Conservation (phyloP, 2,888 invertebrate genomes). For the Trachelus iudaicus region DNA sequence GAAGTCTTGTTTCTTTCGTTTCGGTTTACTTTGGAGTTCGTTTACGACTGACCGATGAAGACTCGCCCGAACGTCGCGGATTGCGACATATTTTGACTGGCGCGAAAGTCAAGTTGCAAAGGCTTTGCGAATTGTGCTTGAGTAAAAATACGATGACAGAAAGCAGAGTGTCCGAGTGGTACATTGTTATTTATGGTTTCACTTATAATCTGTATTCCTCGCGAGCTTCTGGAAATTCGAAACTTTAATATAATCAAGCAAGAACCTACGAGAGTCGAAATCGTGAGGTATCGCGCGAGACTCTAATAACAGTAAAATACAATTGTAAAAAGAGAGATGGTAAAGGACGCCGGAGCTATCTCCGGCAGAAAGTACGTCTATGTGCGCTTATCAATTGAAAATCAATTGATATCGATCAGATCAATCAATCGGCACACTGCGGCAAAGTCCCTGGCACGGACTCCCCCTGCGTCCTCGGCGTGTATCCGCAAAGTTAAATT, state of each 20-base stretch:
- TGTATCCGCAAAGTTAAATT: background rate
- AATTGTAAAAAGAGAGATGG: background rate
- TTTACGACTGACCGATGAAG: background rate
- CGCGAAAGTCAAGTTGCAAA: background rate
- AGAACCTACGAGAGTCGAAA: background rate
- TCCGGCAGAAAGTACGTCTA: background rate
- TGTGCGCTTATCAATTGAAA: background rate
- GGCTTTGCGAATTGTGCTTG: background rate
- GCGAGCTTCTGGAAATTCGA: background rate
- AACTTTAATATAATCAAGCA: background rate
- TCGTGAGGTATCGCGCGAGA: background rate
- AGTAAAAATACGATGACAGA: background rate
- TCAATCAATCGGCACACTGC: background rate
- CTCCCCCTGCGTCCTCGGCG: background rate
- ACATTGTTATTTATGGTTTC: background rate
- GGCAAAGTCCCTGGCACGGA: background rate
- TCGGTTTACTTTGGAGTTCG: background rate
- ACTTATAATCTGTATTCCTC: background rate
- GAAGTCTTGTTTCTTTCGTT: background rate
- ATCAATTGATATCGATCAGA: background rate
- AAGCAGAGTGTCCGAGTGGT: background rate
- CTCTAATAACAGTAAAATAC: background rate
- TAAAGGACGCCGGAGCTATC: background rate
- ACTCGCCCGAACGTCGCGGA: background rate
- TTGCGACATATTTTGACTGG: background rate